These are phyloP conservation scores for Opisthocomus hoazin DNA, from an alignment of 2,113 vertebrate species.

Conservation along the genomic window DNA sequence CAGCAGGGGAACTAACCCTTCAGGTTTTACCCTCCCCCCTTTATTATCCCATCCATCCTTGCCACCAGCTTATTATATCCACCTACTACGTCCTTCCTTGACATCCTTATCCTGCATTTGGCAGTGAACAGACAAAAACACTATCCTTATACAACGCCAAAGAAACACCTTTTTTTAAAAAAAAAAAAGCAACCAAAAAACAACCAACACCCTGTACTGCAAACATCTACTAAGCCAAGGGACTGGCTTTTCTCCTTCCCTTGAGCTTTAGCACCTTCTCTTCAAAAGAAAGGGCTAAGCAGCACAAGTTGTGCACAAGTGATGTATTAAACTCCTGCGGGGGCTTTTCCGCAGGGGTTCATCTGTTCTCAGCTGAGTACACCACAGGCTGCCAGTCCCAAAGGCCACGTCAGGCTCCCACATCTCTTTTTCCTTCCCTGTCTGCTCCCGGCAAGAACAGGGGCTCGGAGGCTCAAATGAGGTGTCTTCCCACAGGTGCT, in stretches of 20 bases:
- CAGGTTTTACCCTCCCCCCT: neutral
- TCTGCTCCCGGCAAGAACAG: neutral
- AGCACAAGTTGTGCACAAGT: neutral
- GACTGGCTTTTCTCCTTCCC: neutral
- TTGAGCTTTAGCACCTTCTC: neutral
- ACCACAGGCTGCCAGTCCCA: neutral
- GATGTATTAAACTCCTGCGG: neutral
- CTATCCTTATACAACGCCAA: neutral
- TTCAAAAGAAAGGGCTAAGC: neutral
- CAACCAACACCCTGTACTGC: neutral
- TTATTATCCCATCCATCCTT: neutral
- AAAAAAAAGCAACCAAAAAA: too few relatives aligned
- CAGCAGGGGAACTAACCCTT: neutral
- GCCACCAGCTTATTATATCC: neutral
- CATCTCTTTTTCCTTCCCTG: neutral
- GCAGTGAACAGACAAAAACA: neutral
- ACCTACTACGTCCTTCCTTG: neutral
- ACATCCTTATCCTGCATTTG: neutral
- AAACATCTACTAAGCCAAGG: neutral
- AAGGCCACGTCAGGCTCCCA: neutral
- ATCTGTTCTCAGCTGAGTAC: neutral
- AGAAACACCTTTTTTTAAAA: neutral
- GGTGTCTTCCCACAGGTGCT: too few relatives aligned
- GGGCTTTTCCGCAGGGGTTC: neutral
- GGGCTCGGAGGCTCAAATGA: neutral